Conservation (phyloP, 2,113 vertebrate species). For the Terrapene triunguis region DNA sequence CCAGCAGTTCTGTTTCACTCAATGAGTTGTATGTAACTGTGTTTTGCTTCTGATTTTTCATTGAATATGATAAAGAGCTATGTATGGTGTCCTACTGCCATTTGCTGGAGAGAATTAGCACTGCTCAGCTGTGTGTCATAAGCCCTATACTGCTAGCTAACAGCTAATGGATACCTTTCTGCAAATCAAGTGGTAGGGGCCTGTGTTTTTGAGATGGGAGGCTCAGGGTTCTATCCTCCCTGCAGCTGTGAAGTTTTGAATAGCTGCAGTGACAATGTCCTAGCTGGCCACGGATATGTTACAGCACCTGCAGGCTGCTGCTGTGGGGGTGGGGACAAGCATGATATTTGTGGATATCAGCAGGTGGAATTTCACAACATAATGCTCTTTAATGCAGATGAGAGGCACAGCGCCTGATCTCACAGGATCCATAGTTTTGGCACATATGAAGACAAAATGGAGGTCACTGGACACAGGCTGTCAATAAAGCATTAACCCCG, state of each 20-base stretch:
- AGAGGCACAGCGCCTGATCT: background rate
- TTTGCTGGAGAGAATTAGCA: background rate
- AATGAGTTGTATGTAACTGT: background rate
- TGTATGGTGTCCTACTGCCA: background rate
- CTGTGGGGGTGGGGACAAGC: background rate
- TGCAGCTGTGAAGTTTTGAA: background rate
- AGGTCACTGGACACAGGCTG: background rate
- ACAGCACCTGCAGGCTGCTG: background rate
- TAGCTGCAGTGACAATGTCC: accelerated
- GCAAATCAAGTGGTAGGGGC: background rate
- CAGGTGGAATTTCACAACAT: accelerated
- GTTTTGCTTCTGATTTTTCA: background rate
- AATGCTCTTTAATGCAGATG: background rate
- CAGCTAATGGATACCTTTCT: background rate
- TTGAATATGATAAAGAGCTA: accelerated
- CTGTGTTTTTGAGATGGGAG: accelerated
- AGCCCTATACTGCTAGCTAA: background rate
- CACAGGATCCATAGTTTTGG: background rate
- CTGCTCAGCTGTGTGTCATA: background rate
- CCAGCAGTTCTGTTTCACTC: background rate
- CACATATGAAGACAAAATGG: background rate
- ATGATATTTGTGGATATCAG: background rate
- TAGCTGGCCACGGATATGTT: background rate
- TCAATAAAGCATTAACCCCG: background rate
- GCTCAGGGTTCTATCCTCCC: background rate